Percentiles rank a stretch among this genome's conserved stretches.
Conservation (phyloP, 2,888 invertebrate genomes). For the Apamea monoglypha region DNA sequence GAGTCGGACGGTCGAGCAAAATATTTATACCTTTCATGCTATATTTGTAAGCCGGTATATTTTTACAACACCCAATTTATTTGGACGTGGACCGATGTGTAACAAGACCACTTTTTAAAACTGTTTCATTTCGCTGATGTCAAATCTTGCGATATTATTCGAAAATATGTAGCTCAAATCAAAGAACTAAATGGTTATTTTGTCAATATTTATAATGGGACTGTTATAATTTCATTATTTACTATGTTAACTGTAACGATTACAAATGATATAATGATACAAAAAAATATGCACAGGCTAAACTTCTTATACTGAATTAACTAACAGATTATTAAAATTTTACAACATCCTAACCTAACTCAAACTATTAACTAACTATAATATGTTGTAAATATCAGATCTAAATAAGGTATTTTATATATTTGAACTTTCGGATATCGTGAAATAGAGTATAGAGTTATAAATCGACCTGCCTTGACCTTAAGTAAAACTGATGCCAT, state of each 20-base stretch:
- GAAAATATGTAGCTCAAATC: neutral
- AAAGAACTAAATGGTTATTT: neutral
- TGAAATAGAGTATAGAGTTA: constrained; percentile 51
- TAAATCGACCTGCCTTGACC: constrained; percentile 45
- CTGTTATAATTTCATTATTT: too few species aligned
- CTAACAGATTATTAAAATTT: too few species aligned
- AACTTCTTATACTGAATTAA: too few species aligned
- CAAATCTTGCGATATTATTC: neutral
- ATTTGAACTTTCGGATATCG: constrained; percentile 40
- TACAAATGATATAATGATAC: too few species aligned
- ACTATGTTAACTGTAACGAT: too few species aligned
- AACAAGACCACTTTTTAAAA: constrained; percentile 4
- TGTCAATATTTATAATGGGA: too few species aligned
- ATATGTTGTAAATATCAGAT: too few species aligned
- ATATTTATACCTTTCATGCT: constrained; percentile 29
- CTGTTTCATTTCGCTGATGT: too few species aligned
- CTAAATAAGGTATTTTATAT: neutral
- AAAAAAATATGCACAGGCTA: too few species aligned
- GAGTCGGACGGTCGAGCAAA: constrained; percentile 31
- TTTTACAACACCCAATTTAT: constrained; percentile 42
- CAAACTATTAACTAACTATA: too few species aligned
- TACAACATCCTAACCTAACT: too few species aligned
- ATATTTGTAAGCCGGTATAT: constrained; percentile 41
- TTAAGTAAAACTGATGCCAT: constrained; percentile 36
- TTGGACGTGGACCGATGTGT: constrained; percentile 11